Evolutionary conservation across 2,113 vertebrate species (phyloP).

Genomic region (Hippocampus abdominalis): DNA sequence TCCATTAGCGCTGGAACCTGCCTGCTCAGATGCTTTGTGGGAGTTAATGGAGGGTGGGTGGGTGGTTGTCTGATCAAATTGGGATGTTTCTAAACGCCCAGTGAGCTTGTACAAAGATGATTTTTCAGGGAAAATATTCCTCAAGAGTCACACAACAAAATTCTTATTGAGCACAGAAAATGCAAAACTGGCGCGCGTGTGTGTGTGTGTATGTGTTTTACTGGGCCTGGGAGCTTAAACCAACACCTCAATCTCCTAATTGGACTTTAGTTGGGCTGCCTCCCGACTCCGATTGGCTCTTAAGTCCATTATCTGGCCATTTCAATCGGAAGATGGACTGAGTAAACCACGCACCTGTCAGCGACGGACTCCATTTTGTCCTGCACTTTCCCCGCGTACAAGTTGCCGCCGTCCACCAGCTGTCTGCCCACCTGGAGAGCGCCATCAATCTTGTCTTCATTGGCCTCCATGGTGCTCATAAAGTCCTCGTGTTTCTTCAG

Average conservation of each 20-base stretch:
- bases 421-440: constrained; percentile 74
- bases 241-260: too few species aligned
- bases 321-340: too few species aligned
- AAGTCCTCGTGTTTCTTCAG: constrained; percentile 90
- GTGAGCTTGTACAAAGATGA: neutral
- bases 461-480: constrained; percentile 79
- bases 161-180: neutral
- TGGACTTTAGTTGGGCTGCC: too few species aligned
- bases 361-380: constrained; percentile 82
- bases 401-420: constrained; percentile 81
- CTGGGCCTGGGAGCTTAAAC: too few species aligned
- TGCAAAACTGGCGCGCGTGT: neutral
- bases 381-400: constrained; percentile 80
- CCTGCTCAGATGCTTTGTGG: constrained; percentile 48
- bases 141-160: neutral
- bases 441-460: constrained; percentile 80
- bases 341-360: constrained; percentile 74
- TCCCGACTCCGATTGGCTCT: neutral
- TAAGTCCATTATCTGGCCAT: too few species aligned
- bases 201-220: too few species aligned
- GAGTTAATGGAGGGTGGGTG: constrained; percentile 51
- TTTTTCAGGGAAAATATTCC: neutral
- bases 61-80: neutral
- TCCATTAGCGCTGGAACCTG: constrained; percentile 57
- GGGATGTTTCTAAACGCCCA: neutral